Evolutionary conservation across 2,113 vertebrate species (phyloP).

Genomic region (Gymnorhina tibicen): DNA sequence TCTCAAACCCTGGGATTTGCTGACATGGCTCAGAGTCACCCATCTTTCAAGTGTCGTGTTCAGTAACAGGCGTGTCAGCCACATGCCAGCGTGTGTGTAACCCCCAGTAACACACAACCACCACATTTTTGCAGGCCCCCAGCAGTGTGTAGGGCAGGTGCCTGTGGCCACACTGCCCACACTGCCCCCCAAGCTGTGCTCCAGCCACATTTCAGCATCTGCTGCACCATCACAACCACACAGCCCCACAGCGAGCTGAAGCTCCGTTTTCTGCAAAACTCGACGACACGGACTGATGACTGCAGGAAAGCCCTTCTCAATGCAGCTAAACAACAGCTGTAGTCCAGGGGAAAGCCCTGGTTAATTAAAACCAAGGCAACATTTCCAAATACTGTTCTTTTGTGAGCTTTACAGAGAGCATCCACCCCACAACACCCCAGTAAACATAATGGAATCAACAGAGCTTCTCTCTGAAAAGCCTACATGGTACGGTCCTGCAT

Average conservation of each 20-base stretch:
- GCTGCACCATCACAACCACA: neutral
- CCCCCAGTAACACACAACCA: neutral
- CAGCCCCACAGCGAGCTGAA: fast-evolving
- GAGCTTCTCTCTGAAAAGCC: neutral
- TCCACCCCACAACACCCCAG: neutral
- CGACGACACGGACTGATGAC: neutral
- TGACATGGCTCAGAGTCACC: neutral
- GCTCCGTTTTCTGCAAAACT: neutral
- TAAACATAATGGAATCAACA: neutral
- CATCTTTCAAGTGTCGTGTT: fast-evolving
- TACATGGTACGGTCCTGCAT: neutral
- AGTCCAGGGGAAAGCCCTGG: neutral
- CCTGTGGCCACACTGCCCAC: neutral
- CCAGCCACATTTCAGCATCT: neutral
- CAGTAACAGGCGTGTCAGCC: fast-evolving
- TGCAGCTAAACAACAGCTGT: neutral
- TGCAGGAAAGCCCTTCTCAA: neutral
- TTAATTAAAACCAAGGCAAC: neutral
- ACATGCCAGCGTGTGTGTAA: fast-evolving
- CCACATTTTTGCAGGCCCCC: fast-evolving
- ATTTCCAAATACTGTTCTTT: neutral
- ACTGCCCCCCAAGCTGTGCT: neutral
- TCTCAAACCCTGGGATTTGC: neutral
- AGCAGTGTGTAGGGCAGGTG: fast-evolving
- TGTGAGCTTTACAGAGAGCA: neutral